Evolutionary conservation across 1,140 invertebrate species (phyloP), one percentile per base, ranked within the genome.

Genomic region (Drosophila bocki): DNA sequence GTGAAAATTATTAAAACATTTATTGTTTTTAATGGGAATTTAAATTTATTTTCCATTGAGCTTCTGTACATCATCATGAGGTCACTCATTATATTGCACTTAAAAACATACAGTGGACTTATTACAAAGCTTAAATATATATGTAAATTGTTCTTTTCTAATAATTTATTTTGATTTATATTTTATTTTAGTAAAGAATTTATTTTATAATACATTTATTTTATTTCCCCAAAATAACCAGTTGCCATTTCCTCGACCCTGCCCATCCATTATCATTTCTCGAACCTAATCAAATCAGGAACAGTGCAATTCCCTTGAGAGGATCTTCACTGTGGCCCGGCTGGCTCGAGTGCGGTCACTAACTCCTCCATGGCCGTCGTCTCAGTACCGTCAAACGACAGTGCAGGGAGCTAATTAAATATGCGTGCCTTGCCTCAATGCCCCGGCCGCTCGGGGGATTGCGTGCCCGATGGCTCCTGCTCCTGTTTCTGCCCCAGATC

Each of bases 321-420:
- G 44, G 37, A 71, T 60, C 32, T 42, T 60, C 64, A 68, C 75
- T 78, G 75, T 77, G 57, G 41, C 54, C 39, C 54, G 35, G 48
- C 37, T 41, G 29, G 54, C 50, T 37, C 45, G 57, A 68, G 75
- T 61, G 75, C 63, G 75, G 75, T 78, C 75, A 61, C 48, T 69
- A 59, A 59, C 74, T 59, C 26, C 32, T 26, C 33, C 39, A 41
- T 41, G 13, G 39, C 37, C 63, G 56, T 11, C 56, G n/a, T 17
- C 37, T 33, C 42, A 33, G 15, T 42, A 8, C 48, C 19, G 39
- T 19, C 57, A 42, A 63, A 77, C 74, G 74, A 42, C 75, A 69
- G 74, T 68, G 75, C 75, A 70, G 56, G 65, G 48, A 71, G 82
- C 64, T 86, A 79, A 83, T 83, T 83, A 83, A 83, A 79, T 79